phyloP scores from a whole-genome alignment of 37 sponge, comb jelly and placozoan genomes.

The Chondrosia reniformis region DNA sequence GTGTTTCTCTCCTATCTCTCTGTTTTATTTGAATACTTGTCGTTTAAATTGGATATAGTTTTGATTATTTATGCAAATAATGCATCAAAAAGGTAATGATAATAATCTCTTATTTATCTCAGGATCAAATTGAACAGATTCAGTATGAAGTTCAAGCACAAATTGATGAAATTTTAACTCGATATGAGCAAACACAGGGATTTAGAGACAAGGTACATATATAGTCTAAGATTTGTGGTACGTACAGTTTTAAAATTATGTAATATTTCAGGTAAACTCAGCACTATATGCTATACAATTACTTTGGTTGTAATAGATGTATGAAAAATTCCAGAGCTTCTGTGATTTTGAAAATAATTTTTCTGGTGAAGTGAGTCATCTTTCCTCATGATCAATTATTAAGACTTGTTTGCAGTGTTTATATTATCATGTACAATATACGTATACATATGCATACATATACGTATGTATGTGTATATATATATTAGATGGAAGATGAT shows the following conservation, averaged over 20 bases:
- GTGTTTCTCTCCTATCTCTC: too few relatives aligned
- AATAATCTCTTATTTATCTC: not conserved
- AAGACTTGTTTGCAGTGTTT: not conserved
- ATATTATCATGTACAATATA: not conserved
- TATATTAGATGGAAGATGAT: not conserved
- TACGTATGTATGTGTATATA: not conserved
- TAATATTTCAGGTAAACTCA: not conserved
- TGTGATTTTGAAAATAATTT: not conserved
- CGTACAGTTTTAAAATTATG: not conserved
- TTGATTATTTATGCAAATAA: too few relatives aligned
- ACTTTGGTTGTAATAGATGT: too few relatives aligned
- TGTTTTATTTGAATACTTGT: too few relatives aligned
- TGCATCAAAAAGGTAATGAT: too few relatives aligned
- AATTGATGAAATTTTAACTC: not conserved
- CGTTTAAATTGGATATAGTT: too few relatives aligned
- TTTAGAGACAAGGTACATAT: not conserved
- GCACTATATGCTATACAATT: not conserved
- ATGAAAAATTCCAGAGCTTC: not conserved
- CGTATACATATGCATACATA: not conserved
- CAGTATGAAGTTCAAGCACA: not conserved
- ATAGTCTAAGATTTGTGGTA: not conserved
- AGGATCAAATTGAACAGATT: not conserved
- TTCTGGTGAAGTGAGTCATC: not conserved
- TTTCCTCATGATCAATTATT: not conserved
- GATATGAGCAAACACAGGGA: not conserved